These are phyloP conservation scores for Lerema accius DNA, from an alignment of 1,140 invertebrate genomes.

Conservation along the genomic window DNA sequence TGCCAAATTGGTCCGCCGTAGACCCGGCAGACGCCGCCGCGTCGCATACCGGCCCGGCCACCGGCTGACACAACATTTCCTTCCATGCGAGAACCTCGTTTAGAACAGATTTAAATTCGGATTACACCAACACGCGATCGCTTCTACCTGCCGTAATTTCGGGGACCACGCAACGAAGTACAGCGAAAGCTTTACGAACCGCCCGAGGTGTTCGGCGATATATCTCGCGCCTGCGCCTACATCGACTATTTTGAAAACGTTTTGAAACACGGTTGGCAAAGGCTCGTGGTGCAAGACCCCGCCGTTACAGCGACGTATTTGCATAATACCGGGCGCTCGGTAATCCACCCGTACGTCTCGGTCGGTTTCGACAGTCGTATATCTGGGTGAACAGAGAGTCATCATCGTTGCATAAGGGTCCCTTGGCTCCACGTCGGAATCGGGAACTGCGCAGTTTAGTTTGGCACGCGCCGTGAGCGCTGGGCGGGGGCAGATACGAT, in stretches of 20 bases:
- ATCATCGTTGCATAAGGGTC: slow-evolving; percentile 57
- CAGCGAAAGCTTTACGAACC: slow-evolving; percentile 1
- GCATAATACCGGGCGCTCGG: slow-evolving; percentile 69
- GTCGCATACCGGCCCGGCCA: slow-evolving; percentile 76
- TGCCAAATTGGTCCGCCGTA: slow-evolving; percentile 77
- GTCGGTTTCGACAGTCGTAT: slow-evolving; percentile 65
- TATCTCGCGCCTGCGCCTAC: slow-evolving; percentile 50
- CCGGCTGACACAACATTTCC: slow-evolving; percentile 55
- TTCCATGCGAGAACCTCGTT: slow-evolving; percentile 47
- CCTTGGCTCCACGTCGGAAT: slow-evolving; percentile 39
- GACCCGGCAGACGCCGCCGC: slow-evolving; percentile 74
- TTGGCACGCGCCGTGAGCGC: slow-evolving; percentile 37
- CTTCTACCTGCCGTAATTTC: slow-evolving; percentile 37
- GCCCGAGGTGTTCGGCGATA: slow-evolving; percentile 33
- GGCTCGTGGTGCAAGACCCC: slow-evolving; percentile 69
- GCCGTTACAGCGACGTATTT: slow-evolving; percentile 74
- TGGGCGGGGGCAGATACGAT: slow-evolving; percentile 30
- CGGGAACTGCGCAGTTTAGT: slow-evolving; percentile 53
- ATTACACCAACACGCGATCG: slow-evolving; percentile 36
- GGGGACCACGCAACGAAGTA: slow-evolving; percentile 42
- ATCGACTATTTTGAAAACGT: slow-evolving; percentile 71
- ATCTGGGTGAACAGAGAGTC: slow-evolving; percentile 49
- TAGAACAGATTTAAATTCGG: slow-evolving; percentile 45
- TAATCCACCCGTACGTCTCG: slow-evolving; percentile 56
- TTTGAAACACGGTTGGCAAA: slow-evolving; percentile 75